Conservation (phyloP, 2,113 vertebrate species). For the Physeter macrocephalus region DNA sequence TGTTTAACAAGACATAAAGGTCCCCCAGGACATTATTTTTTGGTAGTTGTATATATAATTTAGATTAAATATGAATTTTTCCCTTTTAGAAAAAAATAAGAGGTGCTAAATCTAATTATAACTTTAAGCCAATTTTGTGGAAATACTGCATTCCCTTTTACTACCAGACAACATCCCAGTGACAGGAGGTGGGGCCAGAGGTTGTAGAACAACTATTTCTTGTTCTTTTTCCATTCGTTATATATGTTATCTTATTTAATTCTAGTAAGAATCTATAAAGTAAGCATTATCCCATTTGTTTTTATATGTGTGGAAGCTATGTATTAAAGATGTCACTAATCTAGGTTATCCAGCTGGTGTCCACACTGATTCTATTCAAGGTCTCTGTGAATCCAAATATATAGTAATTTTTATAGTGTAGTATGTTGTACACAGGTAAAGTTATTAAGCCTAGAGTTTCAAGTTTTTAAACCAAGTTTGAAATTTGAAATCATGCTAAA, state of each 20-base stretch:
- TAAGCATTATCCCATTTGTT: neutral
- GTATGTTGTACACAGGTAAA: neutral
- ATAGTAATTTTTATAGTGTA: neutral
- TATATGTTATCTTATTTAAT: neutral
- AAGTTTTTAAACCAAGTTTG: neutral
- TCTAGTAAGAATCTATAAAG: neutral
- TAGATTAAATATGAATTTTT: neutral
- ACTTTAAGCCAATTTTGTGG: neutral
- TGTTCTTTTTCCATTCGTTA: neutral
- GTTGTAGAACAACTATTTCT: neutral
- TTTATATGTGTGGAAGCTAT: neutral
- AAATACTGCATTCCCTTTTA: neutral
- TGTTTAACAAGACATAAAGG: neutral
- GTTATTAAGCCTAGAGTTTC: neutral
- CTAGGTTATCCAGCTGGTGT: neutral
- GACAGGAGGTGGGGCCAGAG: neutral
- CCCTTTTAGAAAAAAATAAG: neutral
- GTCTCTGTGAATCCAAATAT: neutral
- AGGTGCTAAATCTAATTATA: neutral
- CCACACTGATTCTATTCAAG: neutral
- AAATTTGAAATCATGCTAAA: neutral
- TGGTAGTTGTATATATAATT: neutral
- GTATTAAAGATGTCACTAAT: neutral
- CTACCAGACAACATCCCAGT: neutral
- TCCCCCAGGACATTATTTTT: neutral